Evolutionary conservation across 1,140 invertebrate species (phyloP), one percentile per base, ranked within the genome.

Genomic region (Maniola jurtina): DNA sequence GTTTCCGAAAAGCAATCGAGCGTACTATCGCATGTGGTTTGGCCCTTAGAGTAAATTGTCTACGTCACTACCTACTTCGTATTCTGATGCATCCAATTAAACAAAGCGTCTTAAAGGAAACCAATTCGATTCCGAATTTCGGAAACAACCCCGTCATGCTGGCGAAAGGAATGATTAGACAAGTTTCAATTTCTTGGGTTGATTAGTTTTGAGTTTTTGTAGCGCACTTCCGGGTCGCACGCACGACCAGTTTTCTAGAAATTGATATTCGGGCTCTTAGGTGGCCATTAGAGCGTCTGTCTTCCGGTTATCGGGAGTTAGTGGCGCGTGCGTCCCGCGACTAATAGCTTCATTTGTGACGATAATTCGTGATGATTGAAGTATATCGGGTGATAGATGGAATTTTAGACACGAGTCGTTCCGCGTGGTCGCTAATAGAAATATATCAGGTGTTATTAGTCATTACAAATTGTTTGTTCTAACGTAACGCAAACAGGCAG

Each of bases 181-280:
- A 77, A 83, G 78, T 85, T 81, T 72, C 75, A 80, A 76, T 81
- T 78, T 87, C 81, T 83, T 77, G 72, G 79, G 77, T 86, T 86
- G 86, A 87, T 88, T 88, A 75, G 79, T 80, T 80, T 71, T 71
- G 68, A 74, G 79, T 87, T 86, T 86, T 86, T 86, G 83, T 88
- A 76, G 81, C 83, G 77, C 73, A 88, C 84, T 88, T 90, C 88
- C 88, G 82, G 76, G 59, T 81, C 62, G 36, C 76, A 86, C 83
- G 85, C 81, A 83, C 77, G 75, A 83, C 73, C 65, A 75, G 69
- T 68, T 80, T 69, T 69, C 69, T 72, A 80, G 86, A 90, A 90
- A 90, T 90, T 90, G 88, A 90, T 88, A 90, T 88, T 87, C 81
- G 82, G 79, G 77, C 77, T 84, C 86, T 88, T 80, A 84, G 79